These are phyloP conservation scores for Diachasmimorpha longicaudata DNA, from an alignment of 1,140 invertebrate species.

Conservation along the genomic window DNA sequence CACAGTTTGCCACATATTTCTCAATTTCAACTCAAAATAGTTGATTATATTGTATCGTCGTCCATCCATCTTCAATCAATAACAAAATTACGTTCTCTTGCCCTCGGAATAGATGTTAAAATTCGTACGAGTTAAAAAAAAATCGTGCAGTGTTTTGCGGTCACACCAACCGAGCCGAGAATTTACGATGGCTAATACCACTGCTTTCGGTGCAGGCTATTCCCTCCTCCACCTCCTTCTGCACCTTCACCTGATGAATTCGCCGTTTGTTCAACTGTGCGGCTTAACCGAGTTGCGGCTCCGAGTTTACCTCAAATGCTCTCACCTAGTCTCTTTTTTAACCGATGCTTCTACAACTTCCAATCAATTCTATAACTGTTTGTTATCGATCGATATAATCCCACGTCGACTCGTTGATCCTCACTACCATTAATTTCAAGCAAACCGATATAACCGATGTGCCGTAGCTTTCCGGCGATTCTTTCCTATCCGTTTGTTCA, in stretches of 20 bases:
- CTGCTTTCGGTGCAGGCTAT: background rate
- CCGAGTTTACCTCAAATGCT: background rate
- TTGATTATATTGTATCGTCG: too few relatives aligned
- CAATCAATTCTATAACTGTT: slow-evolving; percentile 14
- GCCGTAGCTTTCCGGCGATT: background rate
- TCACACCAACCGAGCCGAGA: background rate
- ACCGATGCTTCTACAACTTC: slow-evolving; percentile 3
- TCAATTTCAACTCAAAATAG: too few relatives aligned
- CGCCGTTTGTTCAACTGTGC: background rate
- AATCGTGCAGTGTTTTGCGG: background rate
- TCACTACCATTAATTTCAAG: background rate
- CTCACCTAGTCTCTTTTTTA: background rate
- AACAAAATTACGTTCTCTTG: background rate
- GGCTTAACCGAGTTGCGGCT: background rate
- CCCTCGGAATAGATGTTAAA: background rate
- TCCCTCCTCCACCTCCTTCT: background rate
- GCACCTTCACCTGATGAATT: slow-evolving; percentile 1
- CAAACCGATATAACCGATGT: background rate
- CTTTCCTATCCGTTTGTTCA: background rate
- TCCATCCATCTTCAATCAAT: too few relatives aligned
- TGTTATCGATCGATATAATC: slow-evolving; percentile 7
- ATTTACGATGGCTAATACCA: slow-evolving; percentile 8
- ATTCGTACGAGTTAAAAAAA: background rate
- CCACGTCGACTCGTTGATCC: background rate
- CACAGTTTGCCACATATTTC: too few relatives aligned